Evolutionary conservation across 2,888 invertebrate genomes (phyloP), one percentile per base, ranked within the genome.

Genomic region (Dromius quadrimaculatus): DNA sequence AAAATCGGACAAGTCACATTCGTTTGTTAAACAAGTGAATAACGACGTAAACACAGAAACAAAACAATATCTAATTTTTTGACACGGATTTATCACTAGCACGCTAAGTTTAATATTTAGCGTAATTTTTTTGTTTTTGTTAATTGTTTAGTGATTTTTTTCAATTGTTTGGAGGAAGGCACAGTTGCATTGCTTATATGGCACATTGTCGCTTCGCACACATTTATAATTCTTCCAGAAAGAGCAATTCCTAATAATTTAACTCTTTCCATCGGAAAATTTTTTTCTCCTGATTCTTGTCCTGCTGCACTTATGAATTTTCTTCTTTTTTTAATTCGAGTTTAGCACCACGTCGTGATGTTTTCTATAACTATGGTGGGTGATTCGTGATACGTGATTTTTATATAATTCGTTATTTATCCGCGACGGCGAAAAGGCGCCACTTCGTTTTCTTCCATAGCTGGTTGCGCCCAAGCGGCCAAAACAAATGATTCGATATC

Each of bases 401-500:
- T 8, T 28, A 28, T 28, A 5, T 11, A 28, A 5, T 54, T 54
- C 23, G 32, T 50, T 1, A 23, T 50, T 8, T 54, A 54, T n/a
- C 68, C 68, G 61, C 65, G 43, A 43, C 66, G 57, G 23, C 68
- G 47, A 13, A 2, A 54, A 1, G 61, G 43, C 28, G 61, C 23
- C 32, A 74, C 74, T 36, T 73, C 73, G 17, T 74, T 74, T 34
- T 74, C 73, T 20, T 64, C 72, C 20, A 73, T 70, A 0, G 84
- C 70, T 13, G 70, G 62, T 47, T 70, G 83, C 61, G 90, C 89
- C 89, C 93, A 92, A 5, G 90, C 90, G 6, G 90, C 93, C 54
- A 97, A 84, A 2, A 97, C 93, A 81, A 93, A 96, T 1, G 90
- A 89, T 80, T 98, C 97, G 78, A 98, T 96, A 74, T 91, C 91